Conservation (phyloP, 2,113 vertebrate species). For the Rafetus swinhoei region DNA sequence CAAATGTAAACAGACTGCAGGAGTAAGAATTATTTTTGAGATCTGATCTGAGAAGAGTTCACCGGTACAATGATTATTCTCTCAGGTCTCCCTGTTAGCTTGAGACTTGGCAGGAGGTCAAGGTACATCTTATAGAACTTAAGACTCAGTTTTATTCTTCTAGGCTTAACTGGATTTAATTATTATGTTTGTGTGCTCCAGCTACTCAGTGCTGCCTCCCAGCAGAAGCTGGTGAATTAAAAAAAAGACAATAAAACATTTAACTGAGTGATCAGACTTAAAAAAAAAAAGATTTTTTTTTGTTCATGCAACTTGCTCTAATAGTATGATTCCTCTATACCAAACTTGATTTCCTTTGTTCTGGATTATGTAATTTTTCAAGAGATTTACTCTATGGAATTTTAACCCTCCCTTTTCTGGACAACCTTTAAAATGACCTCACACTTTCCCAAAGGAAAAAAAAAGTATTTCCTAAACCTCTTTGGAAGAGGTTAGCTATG, state of each 20-base stretch:
- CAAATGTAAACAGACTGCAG: neutral
- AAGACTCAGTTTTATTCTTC: neutral
- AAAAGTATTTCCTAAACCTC: slow-evolving; percentile 59
- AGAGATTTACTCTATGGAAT: slow-evolving; percentile 15
- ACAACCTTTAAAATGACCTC: slow-evolving; percentile 29
- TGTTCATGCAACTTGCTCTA: neutral
- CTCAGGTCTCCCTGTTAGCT: neutral
- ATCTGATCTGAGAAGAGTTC: neutral
- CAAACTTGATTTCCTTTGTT: slow-evolving; percentile 42
- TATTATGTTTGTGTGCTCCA: neutral
- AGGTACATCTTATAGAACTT: neutral
- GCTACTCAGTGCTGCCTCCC: neutral
- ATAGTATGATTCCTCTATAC: neutral
- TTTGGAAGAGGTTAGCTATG: slow-evolving; percentile 50
- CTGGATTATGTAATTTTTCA: slow-evolving; percentile 19
- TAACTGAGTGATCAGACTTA: neutral
- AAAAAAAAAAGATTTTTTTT: neutral
- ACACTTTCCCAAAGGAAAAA: neutral
- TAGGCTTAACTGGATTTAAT: neutral
- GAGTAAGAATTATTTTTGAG: neutral
- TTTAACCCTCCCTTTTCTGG: slow-evolving; percentile 55
- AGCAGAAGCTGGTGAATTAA: neutral
- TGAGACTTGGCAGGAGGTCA: neutral
- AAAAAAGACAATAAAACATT: neutral
- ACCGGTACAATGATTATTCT: neutral